Evolutionary conservation across 2,888 invertebrate genomes (phyloP).

Genomic region (Aleiodes alternator): DNA sequence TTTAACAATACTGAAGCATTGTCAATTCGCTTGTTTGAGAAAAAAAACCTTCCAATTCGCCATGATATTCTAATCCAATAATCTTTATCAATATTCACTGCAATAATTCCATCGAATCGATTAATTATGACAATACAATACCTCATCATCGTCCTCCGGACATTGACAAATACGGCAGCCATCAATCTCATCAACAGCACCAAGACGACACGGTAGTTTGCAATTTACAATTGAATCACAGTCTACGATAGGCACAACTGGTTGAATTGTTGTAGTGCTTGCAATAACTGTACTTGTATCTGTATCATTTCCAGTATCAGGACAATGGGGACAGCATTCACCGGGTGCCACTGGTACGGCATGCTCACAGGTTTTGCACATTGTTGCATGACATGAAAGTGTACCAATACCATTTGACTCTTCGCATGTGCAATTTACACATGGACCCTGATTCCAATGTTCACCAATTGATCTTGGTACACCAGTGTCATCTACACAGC

Average conservation of each 20-base stretch:
- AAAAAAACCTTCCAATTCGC: too few species aligned
- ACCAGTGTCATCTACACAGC: constrained; percentile 62
- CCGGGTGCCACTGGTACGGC: constrained; percentile 61
- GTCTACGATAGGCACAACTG: constrained; percentile 45
- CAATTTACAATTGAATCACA: constrained; percentile 58
- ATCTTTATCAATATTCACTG: too few species aligned
- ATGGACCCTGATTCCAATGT: constrained; percentile 63
- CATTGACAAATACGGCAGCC: constrained; percentile 66
- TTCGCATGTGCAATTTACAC: constrained; percentile 68
- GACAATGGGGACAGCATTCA: constrained; percentile 69
- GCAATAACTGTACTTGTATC: constrained; percentile 14
- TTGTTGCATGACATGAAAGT: constrained; percentile 64
- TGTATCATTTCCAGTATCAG: constrained; percentile 53
- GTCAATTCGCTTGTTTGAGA: too few species aligned
- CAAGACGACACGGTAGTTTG: constrained; percentile 61
- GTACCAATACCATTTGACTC: constrained; percentile 53
- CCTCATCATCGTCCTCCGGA: constrained; percentile 49
- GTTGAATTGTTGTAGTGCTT: constrained; percentile 22
- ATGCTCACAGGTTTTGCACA: constrained; percentile 70
- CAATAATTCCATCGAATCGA: too few species aligned
- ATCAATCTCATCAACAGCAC: constrained; percentile 56
- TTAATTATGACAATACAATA: constrained; percentile 25
- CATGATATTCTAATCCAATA: too few species aligned
- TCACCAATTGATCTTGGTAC: constrained; percentile 57
- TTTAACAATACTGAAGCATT: too few species aligned